A percentile compares a stretch with the other conserved stretches of the same genome.
These are phyloP conservation scores for Drosophila anomalata DNA, from an alignment of 2,888 invertebrate species.

Conservation along the genomic window DNA sequence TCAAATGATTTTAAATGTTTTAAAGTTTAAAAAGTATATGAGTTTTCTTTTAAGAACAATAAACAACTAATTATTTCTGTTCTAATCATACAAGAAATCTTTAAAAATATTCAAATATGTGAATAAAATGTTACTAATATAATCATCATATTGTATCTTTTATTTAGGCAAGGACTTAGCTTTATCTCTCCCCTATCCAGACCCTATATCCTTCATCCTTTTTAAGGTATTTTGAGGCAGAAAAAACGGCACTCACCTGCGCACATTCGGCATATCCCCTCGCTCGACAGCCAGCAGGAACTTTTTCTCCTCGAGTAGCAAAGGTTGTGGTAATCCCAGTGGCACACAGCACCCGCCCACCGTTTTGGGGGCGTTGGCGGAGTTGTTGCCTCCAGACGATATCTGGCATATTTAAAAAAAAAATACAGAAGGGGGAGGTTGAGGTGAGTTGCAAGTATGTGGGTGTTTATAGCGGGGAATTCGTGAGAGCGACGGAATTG, in stretches of 20 bases:
- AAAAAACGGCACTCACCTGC: constrained; percentile 86
- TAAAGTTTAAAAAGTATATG: no score
- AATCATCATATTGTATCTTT: not conserved
- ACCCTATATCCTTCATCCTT: not conserved
- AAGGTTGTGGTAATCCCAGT: constrained; percentile 88
- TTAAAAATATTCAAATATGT: no score
- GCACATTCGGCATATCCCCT: constrained; percentile 94
- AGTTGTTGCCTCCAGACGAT: constrained; percentile 55
- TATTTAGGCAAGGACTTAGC: not conserved
- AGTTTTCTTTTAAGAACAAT: no score
- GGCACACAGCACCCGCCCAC: constrained; percentile 84
- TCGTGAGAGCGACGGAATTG: constrained; percentile 49
- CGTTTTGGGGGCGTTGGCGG: constrained; percentile 50
- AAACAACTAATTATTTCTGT: no score
- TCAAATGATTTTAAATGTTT: not conserved
- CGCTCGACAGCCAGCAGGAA: constrained; percentile 96
- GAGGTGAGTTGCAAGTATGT: constrained; percentile 1
- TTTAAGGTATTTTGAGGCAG: constrained; percentile 2
- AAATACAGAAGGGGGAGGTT: constrained; percentile 1
- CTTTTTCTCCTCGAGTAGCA: constrained; percentile 94
- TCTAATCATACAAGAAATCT: no score
- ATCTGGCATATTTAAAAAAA: constrained; percentile 52
- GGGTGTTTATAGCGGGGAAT: constrained; percentile 34
- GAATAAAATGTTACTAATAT: no score
- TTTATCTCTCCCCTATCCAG: not conserved